These are phyloP conservation scores for Clamator glandarius DNA, from an alignment of 2,797 vertebrate species.

Conservation along the genomic window DNA sequence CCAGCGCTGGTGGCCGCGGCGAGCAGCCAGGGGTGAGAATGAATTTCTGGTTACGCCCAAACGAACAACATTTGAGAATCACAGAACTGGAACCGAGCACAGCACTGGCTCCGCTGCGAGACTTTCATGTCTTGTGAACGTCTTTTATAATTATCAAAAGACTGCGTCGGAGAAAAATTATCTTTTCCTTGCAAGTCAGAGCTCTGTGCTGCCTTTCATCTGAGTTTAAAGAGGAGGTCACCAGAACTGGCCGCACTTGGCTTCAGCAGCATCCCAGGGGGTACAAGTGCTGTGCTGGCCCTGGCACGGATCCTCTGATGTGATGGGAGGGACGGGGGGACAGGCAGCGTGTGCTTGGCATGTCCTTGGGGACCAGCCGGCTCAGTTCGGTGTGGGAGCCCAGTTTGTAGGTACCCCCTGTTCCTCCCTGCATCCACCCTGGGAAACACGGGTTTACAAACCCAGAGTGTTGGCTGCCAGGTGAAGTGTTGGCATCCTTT, in stretches of 20 bases:
- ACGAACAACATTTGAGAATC: accelerated
- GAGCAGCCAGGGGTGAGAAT: background rate
- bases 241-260: accelerated
- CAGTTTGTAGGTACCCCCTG: accelerated
- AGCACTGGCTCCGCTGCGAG: accelerated
- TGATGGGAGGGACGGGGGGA: background rate
- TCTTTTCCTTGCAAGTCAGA: background rate
- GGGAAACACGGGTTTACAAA: background rate
- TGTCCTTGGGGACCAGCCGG: accelerated
- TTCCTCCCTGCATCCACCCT: background rate
- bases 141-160: background rate
- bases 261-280: accelerated
- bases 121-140: background rate
- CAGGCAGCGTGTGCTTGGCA: background rate
- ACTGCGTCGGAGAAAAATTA: background rate
- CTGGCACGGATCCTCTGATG: background rate
- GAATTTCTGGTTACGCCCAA: background rate
- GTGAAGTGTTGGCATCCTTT: background rate
- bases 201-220: background rate
- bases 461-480: accelerated
- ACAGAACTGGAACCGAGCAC: background rate
- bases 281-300: background rate
- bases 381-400: accelerated
- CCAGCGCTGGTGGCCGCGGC: accelerated
- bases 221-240: background rate